Evolutionary conservation across 92 coral and sea anemone genomes (phyloP).

Genomic region (Chrysogorgia sp.): DNA sequence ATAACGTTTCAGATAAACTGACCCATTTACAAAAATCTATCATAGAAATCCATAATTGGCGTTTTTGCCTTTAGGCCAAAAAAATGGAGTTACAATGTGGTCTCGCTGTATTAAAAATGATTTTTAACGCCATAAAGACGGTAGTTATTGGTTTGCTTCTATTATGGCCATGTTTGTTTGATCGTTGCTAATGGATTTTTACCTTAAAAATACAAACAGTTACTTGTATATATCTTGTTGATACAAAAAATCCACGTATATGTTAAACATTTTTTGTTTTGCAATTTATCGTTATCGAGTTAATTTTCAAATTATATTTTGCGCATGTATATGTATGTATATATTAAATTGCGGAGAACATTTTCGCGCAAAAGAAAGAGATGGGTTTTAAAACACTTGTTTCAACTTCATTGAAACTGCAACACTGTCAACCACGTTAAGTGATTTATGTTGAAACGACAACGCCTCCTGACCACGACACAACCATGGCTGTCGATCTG

Average conservation of each 20-base stretch:
- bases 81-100: too few species aligned
- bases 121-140: too few species aligned
- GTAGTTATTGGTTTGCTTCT: not conserved
- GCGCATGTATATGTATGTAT: too few species aligned
- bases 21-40: too few species aligned
- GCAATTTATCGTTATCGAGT: not conserved
- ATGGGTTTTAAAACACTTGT: not conserved
- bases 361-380: not conserved
- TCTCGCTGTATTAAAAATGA: too few species aligned
- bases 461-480: slow-evolving; percentile 27
- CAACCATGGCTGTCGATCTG: too few species aligned
- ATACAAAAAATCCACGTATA: not conserved
- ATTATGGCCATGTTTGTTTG: not conserved
- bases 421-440: slow-evolving; percentile 27
- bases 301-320: too few species aligned
- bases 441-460: slow-evolving; percentile 1
- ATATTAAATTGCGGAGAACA: not conserved
- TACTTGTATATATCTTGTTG: too few species aligned
- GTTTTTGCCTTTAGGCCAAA: too few species aligned
- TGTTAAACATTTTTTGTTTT: not conserved
- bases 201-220: too few species aligned
- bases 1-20: too few species aligned
- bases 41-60: too few species aligned
- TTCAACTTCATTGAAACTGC: slow-evolving; percentile 26
- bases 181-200: not conserved